Percentiles rank a stretch among this genome's conserved stretches.
phyloP scores from a whole-genome alignment of 2,113 vertebrate genomes.

The Xiphias gladius region DNA sequence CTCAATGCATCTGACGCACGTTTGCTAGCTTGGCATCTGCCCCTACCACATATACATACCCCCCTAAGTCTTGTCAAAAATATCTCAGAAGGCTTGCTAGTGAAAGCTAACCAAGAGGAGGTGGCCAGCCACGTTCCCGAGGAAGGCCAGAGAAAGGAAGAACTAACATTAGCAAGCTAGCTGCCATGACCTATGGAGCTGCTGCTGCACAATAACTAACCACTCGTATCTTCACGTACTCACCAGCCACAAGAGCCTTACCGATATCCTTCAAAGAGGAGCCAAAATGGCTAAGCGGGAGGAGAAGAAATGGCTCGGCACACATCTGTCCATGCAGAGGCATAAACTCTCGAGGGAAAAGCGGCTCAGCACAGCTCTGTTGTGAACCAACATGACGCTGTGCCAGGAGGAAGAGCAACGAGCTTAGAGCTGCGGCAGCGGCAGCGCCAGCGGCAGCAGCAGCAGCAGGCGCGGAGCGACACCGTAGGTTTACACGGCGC shows the following conservation, averaged over 20 bases:
- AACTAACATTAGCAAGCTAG: conserved; percentile 18
- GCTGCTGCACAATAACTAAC: conserved; percentile 15
- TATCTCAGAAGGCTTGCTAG: background rate
- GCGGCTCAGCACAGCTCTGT: conserved; percentile 12
- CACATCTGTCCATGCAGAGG: conserved; percentile 42
- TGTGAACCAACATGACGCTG: conserved; percentile 53
- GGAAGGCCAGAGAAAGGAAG: conserved; percentile 52
- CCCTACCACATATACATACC: background rate
- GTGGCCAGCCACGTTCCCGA: conserved; percentile 49
- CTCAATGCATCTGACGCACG: background rate
- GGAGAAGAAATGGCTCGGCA: background rate
- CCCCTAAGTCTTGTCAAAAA: background rate
- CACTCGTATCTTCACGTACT: conserved; percentile 27
- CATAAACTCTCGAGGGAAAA: conserved; percentile 14
- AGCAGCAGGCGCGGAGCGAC: conserved; percentile 33
- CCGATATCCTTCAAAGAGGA: background rate
- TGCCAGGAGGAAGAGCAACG: conserved; percentile 39
- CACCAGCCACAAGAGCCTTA: conserved; percentile 32
- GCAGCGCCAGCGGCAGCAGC: conserved; percentile 38
- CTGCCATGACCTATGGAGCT: conserved; percentile 28
- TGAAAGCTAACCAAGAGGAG: conserved; percentile 46
- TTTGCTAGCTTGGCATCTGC: background rate
- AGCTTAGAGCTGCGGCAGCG: conserved; percentile 32
- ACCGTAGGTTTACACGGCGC: background rate
- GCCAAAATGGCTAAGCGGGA: conserved; percentile 12